Base-by-base conservation (phyloP, 1,140 invertebrate genomes). In the Drosophila suzukii region DNA sequence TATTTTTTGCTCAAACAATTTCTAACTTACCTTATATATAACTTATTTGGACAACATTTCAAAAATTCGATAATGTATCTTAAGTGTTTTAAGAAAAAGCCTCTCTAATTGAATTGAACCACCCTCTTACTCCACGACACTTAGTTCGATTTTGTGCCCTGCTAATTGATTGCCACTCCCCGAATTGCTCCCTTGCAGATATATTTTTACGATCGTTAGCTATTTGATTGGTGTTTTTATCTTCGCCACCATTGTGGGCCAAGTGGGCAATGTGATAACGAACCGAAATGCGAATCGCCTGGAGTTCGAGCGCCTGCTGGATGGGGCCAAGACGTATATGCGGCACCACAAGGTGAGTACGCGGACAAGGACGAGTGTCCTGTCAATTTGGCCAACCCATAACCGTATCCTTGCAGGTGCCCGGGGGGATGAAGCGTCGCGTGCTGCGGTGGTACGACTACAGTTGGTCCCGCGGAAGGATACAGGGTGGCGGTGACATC, bases 391-490 rank as follows among this genome's bases (percentile, higher is more conserved):
- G 3, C 36, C 11, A 15, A 15, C 11, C 6, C 8, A 7, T 8
- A 17, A 4, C 27, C 27, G 27, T 38, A 13, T 27, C 17, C 39
- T 15, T 6, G 8, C 27, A 95, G 95, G 98, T 99, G 6, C 98
- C 98, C 1, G 95, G 96, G 24, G 97, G 97, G 8, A 98, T 99
- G 96, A 98, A 99, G 92, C 94, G 97, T 32, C 93, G 98, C 24
- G 98, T 99, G 6, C 95, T 99, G 17, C 94, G 98, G 10, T 99
- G 98, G 98, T 99, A 99, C 92, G 98, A 99, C 93, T 99, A 99
- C 92, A 98, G 97, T 3, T 99, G 98, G 98, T 98, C 97, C 1
- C 95, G 98, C 73, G 98, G 98, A n/a, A 94, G 98, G 38, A 98
- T 99, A 68, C 98, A 98, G 93, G 97, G 97, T 12, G 97, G 97